Evolutionary conservation across 2,888 invertebrate genomes (phyloP), one percentile per base, ranked within the genome.

Genomic region (Ophioninae sp.): DNA sequence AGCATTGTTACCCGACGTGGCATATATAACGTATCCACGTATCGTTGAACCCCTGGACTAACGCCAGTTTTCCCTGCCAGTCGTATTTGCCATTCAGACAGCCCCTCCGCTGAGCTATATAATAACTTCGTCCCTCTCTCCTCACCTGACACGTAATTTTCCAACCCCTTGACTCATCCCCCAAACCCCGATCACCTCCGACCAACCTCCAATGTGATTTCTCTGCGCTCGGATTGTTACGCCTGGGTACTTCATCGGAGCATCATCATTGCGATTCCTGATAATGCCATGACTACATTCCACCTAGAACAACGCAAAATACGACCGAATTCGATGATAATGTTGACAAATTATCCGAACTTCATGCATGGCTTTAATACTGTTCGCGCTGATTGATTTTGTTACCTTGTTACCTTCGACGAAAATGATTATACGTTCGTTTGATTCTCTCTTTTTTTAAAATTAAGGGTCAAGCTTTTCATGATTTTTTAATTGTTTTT

Each of bases 1-100:
- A 89, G 90, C 89, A 90, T 91, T 91, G 90, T 91, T 89, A 84
- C 85, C 85, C 83, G 80, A 83, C 85, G 87, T 86, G 50, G 50
- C 50, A 50, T 50, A 88, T 69, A 77, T 74, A 81, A 88, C 88
- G 87, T 87, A 86, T 81, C 30, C 85, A 86, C 85, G 78, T 86
- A 85, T 87, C 86, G 86, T 85, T 82, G 79, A 78, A 76, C 84
- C 73, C 86, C 88, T 80, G 77, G 79, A 79, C 74, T 68, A 79
- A 72, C 70, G 77, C 81, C 76, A 78, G 70, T 83, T 87, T 65
- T 79, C 79, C 72, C 72, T 70, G 65, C 68, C 69, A 62, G 74
- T 82, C 59, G 67, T 57, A 84, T 50, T 69, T 81, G 83, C 77
- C 78, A 75, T 85, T 72, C 68, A 41, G 50, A 61, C 80, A 59